Evolutionary conservation across 2,888 invertebrate species (phyloP).

Genomic region (Ametastegia equiseti): DNA sequence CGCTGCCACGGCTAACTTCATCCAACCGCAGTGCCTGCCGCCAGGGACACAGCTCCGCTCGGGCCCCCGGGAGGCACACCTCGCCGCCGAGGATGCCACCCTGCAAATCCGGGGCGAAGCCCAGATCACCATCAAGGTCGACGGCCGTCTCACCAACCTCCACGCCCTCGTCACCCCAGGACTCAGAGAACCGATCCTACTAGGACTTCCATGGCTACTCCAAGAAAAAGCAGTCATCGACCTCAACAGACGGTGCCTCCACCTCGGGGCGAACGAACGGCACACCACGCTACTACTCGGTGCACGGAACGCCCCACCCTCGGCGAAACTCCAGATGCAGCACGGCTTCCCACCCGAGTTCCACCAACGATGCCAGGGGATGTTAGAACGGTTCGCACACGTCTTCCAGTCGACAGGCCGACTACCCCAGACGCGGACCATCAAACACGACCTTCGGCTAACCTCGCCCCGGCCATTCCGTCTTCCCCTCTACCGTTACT

Average conservation of each 20-base stretch:
- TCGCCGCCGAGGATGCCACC: background rate
- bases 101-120: background rate
- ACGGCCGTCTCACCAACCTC: background rate
- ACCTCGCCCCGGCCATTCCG: conserved; percentile 39
- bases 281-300: background rate
- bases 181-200: background rate
- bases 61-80: background rate
- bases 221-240: conserved; percentile 33
- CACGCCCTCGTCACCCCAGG: background rate
- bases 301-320: background rate
- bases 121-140: background rate
- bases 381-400: background rate
- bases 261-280: conserved; percentile 11
- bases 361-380: background rate
- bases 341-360: background rate
- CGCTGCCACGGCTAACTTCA: conserved; percentile 51
- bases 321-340: no score
- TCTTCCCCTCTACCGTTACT: conserved; percentile 40
- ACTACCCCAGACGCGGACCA: conserved; percentile 22
- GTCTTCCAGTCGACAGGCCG: background rate
- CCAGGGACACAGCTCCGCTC: conserved; percentile 53
- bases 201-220: background rate
- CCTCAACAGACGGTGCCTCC: background rate
- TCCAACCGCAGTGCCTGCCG: conserved; percentile 57
- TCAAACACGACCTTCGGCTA: conserved; percentile 45